Evolutionary conservation across 2,797 vertebrate genomes (phyloP).

Genomic region (Pachyuromys duprasi): DNA sequence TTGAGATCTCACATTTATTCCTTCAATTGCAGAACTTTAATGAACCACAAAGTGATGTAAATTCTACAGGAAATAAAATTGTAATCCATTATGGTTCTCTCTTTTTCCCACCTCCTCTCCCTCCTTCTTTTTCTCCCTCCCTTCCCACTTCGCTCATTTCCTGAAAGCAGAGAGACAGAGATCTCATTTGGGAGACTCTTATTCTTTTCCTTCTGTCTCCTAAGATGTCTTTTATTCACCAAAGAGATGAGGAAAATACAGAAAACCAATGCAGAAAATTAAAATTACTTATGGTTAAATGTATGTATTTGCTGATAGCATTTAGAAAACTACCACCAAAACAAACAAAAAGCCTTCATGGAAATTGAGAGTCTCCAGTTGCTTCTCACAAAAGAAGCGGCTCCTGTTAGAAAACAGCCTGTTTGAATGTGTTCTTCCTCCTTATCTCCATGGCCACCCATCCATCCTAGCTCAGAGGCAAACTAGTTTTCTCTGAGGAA

Average conservation of each 20-base stretch:
- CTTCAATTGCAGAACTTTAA: constrained; percentile 78
- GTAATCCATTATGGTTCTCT: constrained; percentile 54
- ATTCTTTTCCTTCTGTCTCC: constrained; percentile 13
- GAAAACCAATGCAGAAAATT: not conserved
- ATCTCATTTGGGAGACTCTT: not conserved
- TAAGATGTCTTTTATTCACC: not conserved
- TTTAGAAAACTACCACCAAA: not conserved
- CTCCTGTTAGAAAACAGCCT: not conserved
- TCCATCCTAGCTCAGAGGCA: not conserved
- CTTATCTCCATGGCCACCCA: not conserved
- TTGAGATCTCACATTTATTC: constrained; percentile 82
- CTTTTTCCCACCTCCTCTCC: too few relatives aligned
- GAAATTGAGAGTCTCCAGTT: not conserved
- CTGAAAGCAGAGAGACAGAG: not conserved
- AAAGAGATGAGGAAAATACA: not conserved
- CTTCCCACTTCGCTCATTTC: too few relatives aligned
- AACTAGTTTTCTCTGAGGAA: not conserved
- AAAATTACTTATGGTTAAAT: constrained; percentile 1
- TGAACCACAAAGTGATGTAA: constrained; percentile 73
- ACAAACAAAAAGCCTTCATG: not conserved
- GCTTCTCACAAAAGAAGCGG: not conserved
- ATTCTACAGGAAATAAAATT: constrained; percentile 71
- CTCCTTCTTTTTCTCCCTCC: not conserved
- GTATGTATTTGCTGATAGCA: not conserved
- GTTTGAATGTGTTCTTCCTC: not conserved